Conservation (phyloP, 2,113 vertebrate species). For the Syngnathus scovelli region DNA sequence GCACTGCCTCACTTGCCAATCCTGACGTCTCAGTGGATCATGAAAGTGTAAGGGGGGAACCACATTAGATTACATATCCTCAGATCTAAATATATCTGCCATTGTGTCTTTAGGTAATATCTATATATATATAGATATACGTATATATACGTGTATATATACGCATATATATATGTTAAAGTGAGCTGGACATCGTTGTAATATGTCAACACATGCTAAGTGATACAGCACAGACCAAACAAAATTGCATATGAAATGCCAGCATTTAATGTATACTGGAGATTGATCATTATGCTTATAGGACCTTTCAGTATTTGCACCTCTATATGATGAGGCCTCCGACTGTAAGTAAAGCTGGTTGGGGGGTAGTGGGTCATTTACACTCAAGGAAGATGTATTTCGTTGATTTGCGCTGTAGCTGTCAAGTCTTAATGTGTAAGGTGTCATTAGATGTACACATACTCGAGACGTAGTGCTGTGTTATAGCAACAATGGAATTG, state of each 20-base stretch:
- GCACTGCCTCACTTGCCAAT: too few relatives aligned
- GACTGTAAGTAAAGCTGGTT: neutral
- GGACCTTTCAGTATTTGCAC: constrained; percentile 4
- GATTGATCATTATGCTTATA: neutral
- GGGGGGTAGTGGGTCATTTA: neutral
- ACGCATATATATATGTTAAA: neutral
- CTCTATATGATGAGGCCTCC: constrained; percentile 23
- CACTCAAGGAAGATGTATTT: neutral
- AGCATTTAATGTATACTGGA: neutral
- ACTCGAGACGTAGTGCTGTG: neutral
- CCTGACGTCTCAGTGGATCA: too few relatives aligned
- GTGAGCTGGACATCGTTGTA: neutral
- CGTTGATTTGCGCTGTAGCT: neutral
- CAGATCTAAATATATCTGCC: too few relatives aligned
- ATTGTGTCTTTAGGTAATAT: too few relatives aligned
- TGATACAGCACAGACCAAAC: neutral
- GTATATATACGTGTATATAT: too few relatives aligned
- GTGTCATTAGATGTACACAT: constrained; percentile 6
- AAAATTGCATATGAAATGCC: neutral
- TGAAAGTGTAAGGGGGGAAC: too few relatives aligned
- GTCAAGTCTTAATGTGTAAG: neutral
- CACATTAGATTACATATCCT: too few relatives aligned
- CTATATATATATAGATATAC: too few relatives aligned
- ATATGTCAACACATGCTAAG: neutral
- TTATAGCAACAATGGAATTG: constrained; percentile 14